phyloP scores from a whole-genome alignment of 2,888 invertebrate genomes.

The Sesia apiformis region DNA sequence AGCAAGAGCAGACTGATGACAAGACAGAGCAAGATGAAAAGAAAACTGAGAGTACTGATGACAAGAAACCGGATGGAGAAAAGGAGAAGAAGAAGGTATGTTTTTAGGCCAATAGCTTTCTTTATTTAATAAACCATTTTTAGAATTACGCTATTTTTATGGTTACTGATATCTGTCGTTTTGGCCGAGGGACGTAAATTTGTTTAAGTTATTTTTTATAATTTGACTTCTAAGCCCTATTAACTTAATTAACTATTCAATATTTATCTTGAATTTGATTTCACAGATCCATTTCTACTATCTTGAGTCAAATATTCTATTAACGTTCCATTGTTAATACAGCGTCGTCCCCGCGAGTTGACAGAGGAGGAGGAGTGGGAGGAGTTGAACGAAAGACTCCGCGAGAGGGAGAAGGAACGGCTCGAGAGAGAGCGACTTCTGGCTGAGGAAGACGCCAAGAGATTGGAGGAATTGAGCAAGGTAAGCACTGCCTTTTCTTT shows the following conservation, averaged over 20 bases:
- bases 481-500: conserved; percentile 20
- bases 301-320: no score
- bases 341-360: conserved; percentile 16
- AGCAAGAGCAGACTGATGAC: neutral
- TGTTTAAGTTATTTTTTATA: no score
- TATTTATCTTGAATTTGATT: no score
- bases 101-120: no score
- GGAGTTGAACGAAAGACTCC: conserved; percentile 42
- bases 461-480: conserved; percentile 41
- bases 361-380: conserved; percentile 59
- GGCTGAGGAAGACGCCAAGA: conserved; percentile 50
- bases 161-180: no score
- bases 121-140: no score
- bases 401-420: conserved; percentile 40
- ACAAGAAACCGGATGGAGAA: conserved; percentile 21
- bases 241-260: no score
- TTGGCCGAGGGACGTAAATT: no score
- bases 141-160: no score
- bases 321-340: no score
- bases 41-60: conserved; percentile 25
- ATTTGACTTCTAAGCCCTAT: no score
- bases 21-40: neutral
- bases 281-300: no score
- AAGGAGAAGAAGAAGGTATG: neutral
- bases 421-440: conserved; percentile 40